phyloP scores from a whole-genome alignment of 2,888 invertebrate genomes.

The Anoplius nigerrimus region DNA sequence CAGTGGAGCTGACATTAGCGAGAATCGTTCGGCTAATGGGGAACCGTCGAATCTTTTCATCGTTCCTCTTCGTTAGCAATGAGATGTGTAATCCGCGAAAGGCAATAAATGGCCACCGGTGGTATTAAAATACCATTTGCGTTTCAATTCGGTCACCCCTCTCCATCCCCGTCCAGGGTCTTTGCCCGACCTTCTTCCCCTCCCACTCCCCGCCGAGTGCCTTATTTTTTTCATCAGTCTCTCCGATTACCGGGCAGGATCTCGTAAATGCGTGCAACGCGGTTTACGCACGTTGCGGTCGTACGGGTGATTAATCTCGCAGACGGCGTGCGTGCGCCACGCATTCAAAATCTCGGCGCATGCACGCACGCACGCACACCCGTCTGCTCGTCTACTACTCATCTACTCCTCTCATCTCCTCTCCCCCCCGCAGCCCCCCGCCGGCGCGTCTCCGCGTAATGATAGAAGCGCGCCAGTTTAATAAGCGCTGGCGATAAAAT shows the following conservation, averaged over 20 bases:
- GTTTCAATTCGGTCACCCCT: slow-evolving; percentile 4
- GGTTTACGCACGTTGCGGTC: slow-evolving; percentile 42
- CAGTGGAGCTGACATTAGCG: no score
- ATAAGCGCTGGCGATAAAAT: no score
- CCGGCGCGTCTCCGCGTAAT: no score
- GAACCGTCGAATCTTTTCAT: background rate
- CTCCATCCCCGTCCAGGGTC: slow-evolving; percentile 3
- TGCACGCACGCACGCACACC: slow-evolving; percentile 10
- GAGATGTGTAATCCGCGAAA: slow-evolving; percentile 1
- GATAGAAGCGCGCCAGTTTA: no score
- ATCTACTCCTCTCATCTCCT: no score
- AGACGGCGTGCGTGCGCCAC: slow-evolving; percentile 42
- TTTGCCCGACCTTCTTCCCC: slow-evolving; percentile 17
- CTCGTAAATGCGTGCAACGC: slow-evolving; percentile 30
- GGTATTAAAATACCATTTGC: no score
- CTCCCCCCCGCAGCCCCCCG: no score
- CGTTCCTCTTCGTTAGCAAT: slow-evolving; percentile 3
- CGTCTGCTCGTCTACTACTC: no score
- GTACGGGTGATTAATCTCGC: slow-evolving; percentile 60
- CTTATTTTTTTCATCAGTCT: slow-evolving; percentile 34
- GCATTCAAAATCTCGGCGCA: slow-evolving; percentile 28
- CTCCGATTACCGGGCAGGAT: slow-evolving; percentile 35
- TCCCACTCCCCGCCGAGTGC: background rate
- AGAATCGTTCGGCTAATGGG: no score
- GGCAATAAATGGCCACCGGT: background rate